Base-by-base conservation (phyloP, 2,888 invertebrate genomes). In the Eilema griseolum region DNA sequence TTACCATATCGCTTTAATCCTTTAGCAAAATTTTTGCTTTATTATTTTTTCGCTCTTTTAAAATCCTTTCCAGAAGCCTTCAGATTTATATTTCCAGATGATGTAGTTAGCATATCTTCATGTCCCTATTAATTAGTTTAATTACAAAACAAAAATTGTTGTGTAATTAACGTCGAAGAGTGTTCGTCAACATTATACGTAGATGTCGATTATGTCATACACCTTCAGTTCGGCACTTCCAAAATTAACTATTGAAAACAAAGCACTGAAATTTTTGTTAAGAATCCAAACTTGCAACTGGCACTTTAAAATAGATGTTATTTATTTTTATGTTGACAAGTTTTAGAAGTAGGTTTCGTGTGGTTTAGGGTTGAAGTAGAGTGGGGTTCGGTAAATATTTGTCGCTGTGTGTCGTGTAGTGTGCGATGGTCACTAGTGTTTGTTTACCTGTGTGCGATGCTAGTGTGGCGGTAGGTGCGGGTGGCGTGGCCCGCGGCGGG, bases 381-480 rank as follows among this genome's bases (percentile, higher is more conserved):
- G 77, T 69, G 66, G 74, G 74, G 66, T 64, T 26, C 69, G 77
- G 70, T 66, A 70, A 76, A 66, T 72, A 66, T 81, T 79, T 74
- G 72, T 76, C 70, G 73, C 7, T 52, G 79, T 75, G 77, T 70
- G 75, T 72, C 69, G 71, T 72, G 72, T 70, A 61, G 61, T 69
- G 69, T 70, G 61, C 61, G 74, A 69, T 80, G 80, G 67, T 76
- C 75, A 81, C 70, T 80, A 71, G 61, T 71, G 70, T 82, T 86
- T 90, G 90, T 93, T 94, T 94, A 94, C 94, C 94, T 94, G 94
- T 83, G 83, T 86, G 84, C 77, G 89, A 83, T 81, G 85, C 83
- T 80, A 80, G 81, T 79, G 86, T 83, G 86, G 90, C 85, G 88
- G 85, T 73, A 81, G 91, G 91, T 89, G 88, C 87, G 85, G 85